Evolutionary conservation across 2,113 vertebrate genomes (phyloP).

Genomic region (Seriola rivoliana): DNA sequence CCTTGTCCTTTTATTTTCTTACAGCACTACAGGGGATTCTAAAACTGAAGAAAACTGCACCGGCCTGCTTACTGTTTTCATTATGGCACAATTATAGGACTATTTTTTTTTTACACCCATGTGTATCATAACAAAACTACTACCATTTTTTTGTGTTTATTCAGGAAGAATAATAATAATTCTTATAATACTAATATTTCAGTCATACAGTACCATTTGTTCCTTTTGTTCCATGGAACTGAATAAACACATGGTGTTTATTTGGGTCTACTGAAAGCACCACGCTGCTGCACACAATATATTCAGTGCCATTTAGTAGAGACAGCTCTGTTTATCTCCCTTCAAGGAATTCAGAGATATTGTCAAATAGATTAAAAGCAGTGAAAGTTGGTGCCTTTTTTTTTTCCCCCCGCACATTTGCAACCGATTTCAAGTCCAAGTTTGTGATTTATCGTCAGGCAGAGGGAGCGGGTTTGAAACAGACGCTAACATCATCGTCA

Average conservation of each 20-base stretch:
- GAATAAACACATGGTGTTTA: neutral
- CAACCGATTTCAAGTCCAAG: slow-evolving; percentile 2
- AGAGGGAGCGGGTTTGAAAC: neutral
- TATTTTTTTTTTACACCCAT: neutral
- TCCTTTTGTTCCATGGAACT: neutral
- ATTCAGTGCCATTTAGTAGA: neutral
- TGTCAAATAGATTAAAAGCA: neutral
- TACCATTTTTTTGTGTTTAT: neutral
- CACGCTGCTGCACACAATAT: neutral
- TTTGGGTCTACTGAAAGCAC: neutral
- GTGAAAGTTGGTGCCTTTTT: neutral
- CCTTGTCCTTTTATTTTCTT: slow-evolving; percentile 41
- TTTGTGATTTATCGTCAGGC: slow-evolving; percentile 6
- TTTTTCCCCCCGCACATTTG: neutral
- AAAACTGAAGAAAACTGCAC: slow-evolving; percentile 8
- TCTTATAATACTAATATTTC: too few species aligned
- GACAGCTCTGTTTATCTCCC: neutral
- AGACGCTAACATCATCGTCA: slow-evolving; percentile 3
- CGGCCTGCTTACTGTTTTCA: neutral
- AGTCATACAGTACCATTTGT: neutral
- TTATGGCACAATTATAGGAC: neutral
- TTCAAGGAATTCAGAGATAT: neutral
- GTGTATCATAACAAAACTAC: neutral
- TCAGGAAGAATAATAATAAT: neutral
- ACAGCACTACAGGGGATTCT: slow-evolving; percentile 16